Evolutionary conservation across 2,888 invertebrate species (phyloP), one percentile per base, ranked within the genome.

Genomic region (Drosophila anomalata): DNA sequence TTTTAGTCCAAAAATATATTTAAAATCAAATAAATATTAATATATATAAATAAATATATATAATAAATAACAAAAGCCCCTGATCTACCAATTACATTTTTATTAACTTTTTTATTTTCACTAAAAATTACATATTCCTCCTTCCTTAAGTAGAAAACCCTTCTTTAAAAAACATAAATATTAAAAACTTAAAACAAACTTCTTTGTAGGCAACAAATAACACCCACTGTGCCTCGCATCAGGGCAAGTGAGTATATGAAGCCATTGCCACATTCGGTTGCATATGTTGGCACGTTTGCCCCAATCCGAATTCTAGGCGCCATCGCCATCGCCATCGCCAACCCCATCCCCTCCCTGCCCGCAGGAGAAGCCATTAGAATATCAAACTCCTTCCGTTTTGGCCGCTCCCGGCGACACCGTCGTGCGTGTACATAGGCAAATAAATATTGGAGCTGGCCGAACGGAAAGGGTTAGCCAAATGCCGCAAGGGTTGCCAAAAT

Each of bases 341-440:
- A 1, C 8, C 3, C 17, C 20, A 5, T 3, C 17, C 9, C 20
- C 12, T 24, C 47, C 2, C 9, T 5, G 5, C 11, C 48, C 29
- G 14, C 11, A 11, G 33, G 11, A 48, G 11, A 24, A 12, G n/a
- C 12, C 11, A 31, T 52, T 39, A 41, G 52, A 11, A 12, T 41
- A 22, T 42, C 9, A 58, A 58, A 36, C 58, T 46, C 26, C 31
- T 46, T 46, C 42, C 42, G 42, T 12, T 22, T 22, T 20, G 44
- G 20, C 22, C 59, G 59, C 59, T 60, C 14, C 60, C 22, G 63
- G 46, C 63, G 62, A 59, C 31, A 17, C 44, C 63, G 22, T 52
- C 52, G 65, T 47, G 52, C 66, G 65, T 65, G 66, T 36, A 62
- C 66, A 54, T 66, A 68, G 52, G 56, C 68, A 68, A 55, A 67